Evolutionary conservation across 2,797 vertebrate species (phyloP).

Genomic region (Sebastes flavidus): DNA sequence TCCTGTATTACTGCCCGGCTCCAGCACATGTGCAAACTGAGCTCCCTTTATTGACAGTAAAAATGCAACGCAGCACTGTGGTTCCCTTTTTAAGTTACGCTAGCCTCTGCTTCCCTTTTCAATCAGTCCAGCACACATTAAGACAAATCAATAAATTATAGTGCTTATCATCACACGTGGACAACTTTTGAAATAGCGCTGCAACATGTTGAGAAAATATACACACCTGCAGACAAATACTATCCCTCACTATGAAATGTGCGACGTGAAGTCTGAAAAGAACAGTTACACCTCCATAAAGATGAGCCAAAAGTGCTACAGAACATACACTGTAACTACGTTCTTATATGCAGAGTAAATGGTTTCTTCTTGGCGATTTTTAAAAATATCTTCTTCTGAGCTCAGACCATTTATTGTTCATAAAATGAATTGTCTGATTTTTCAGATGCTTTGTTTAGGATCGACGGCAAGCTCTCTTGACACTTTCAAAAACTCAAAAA

Average conservation of each 20-base stretch:
- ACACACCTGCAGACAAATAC: conserved; percentile 21
- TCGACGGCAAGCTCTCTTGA: neutral
- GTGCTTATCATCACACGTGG: conserved; percentile 36
- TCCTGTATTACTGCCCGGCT: conserved; percentile 8
- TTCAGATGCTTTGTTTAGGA: neutral
- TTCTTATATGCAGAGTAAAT: neutral
- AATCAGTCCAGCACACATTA: conserved; percentile 28
- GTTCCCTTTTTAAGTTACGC: conserved; percentile 26
- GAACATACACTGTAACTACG: neutral
- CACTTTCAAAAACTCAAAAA: neutral
- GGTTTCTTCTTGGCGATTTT: neutral
- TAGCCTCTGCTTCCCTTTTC: conserved; percentile 35
- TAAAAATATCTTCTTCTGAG: neutral
- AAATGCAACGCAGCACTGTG: conserved; percentile 13
- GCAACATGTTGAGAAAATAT: conserved; percentile 38
- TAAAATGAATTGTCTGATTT: neutral
- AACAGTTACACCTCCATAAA: conserved; percentile 19
- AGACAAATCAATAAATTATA: conserved; percentile 60
- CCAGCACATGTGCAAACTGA: conserved; percentile 49
- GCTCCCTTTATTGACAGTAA: conserved; percentile 26
- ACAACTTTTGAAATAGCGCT: conserved; percentile 41
- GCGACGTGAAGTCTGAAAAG: conserved; percentile 7
- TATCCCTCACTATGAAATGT: conserved; percentile 49
- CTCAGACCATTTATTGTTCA: neutral
- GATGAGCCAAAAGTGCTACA: conserved; percentile 26